Evolutionary conservation across 2,797 vertebrate species (phyloP), one percentile per base, ranked within the genome.

Genomic region (Sphaeramia orbicularis): DNA sequence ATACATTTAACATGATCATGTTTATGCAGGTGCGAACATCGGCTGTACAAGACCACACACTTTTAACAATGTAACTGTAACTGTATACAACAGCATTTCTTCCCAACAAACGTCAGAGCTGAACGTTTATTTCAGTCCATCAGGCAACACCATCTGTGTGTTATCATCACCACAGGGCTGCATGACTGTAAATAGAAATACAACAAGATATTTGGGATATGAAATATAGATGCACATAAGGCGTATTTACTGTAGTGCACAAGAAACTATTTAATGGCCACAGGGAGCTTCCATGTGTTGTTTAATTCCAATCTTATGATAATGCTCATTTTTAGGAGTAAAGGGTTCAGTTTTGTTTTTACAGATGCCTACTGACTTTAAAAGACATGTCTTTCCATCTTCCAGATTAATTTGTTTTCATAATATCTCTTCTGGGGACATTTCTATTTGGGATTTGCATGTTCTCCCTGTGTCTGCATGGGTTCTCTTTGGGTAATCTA

Each of bases 71-170:
- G 38, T 16, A 2, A 24, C 4, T 4, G 10, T 1, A 1, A 13
- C 11, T 12, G 4, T 10, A 13, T 18, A 37, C 32, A 35, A 32
- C 18, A 41, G n/a, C n/a, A 4, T 42, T 60, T 44, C 6, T 40
- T 61, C 4, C 15, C 35, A 36, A 45, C 42, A 53, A 40, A 57
- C 7, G 1, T 52, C 47, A 56, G 44, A 55, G 38, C 35, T 60
- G 15, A 73, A 66, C 50, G 15, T 61, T 73, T 0, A 10, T 71
- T 15, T 78, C 49, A 56, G 15, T 71, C 27, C 14, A 35, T 49
- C 42, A 61, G 49, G 53, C 52, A 47, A 60, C n/a, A 36, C 72
- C 76, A 85, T 87, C 83, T 87, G 81, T 58, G 47, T 44, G 41
- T 67, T n/a, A 67, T 64, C 58, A 41, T 64, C 42, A 64, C 65